Evolutionary conservation across 2,888 invertebrate genomes (phyloP).

Genomic region (Arctia plantaginis): DNA sequence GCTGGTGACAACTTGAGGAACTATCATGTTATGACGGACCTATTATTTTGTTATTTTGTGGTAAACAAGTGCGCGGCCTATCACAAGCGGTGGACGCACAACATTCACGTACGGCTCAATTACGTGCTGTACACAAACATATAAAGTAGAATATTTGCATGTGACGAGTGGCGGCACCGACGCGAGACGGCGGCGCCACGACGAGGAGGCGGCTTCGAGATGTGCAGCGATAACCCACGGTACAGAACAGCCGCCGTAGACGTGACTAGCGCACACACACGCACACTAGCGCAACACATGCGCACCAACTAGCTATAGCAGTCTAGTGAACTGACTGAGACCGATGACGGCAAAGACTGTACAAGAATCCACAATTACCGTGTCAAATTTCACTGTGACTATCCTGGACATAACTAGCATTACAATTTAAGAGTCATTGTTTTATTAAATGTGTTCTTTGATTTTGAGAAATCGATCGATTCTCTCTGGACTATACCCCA

Average conservation of each 20-base stretch:
- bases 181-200: slow-evolving; percentile 39
- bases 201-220: slow-evolving; percentile 31
- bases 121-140: slow-evolving; percentile 44
- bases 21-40: slow-evolving; percentile 9
- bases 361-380: slow-evolving; percentile 1
- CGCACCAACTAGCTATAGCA: neutral
- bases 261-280: slow-evolving; percentile 32
- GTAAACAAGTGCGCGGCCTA: slow-evolving; percentile 22
- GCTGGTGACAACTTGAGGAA: neutral
- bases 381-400: neutral
- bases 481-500: neutral
- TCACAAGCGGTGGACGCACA: slow-evolving; percentile 27
- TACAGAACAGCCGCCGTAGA: slow-evolving; percentile 26
- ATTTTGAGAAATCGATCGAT: neutral
- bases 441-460: neutral
- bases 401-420: neutral
- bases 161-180: slow-evolving; percentile 49
- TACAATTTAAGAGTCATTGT: neutral
- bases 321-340: slow-evolving; percentile 1
- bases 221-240: slow-evolving; percentile 54
- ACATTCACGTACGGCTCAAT: slow-evolving; percentile 46
- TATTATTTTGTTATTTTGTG: slow-evolving; percentile 18
- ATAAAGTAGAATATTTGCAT: slow-evolving; percentile 61
- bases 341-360: neutral
- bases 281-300: neutral